Conservation (phyloP, 2,113 vertebrate genomes). For the Tragelaphus imberbis region DNA sequence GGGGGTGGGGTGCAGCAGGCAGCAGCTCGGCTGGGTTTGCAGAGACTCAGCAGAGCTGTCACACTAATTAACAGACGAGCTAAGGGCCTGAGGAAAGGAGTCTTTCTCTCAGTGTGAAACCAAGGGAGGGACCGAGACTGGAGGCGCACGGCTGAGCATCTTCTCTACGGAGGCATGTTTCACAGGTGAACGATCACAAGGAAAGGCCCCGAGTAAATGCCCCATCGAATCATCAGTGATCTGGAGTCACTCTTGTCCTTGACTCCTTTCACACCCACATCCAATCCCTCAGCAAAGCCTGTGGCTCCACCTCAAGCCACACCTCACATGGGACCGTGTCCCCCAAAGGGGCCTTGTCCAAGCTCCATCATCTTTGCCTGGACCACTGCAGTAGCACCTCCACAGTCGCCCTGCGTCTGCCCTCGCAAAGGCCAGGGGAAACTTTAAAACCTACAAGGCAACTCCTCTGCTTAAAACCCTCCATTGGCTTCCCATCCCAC, state of each 20-base stretch:
- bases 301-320: not conserved
- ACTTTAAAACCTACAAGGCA: not conserved
- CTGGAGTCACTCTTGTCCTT: not conserved
- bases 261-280: not conserved
- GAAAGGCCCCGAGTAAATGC: not conserved
- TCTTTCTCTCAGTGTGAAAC: not conserved
- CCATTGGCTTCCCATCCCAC: not conserved
- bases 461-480: not conserved
- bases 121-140: not conserved
- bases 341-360: not conserved
- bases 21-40: not conserved
- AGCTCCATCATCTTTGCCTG: not conserved
- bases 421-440: too few species aligned
- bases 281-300: not conserved
- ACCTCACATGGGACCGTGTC: rapidly evolving
- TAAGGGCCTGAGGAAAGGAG: not conserved
- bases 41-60: not conserved
- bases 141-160: not conserved
- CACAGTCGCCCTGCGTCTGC: not conserved
- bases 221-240: rapidly evolving
- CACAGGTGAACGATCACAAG: not conserved
- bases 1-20: not conserved
- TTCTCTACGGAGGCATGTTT: rapidly evolving
- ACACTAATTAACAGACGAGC: not conserved
- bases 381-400: not conserved